Percentiles rank a stretch among this genome's conserved stretches.
Evolutionary conservation across 2,888 invertebrate species (phyloP).

Genomic region (Ophioninae sp.): DNA sequence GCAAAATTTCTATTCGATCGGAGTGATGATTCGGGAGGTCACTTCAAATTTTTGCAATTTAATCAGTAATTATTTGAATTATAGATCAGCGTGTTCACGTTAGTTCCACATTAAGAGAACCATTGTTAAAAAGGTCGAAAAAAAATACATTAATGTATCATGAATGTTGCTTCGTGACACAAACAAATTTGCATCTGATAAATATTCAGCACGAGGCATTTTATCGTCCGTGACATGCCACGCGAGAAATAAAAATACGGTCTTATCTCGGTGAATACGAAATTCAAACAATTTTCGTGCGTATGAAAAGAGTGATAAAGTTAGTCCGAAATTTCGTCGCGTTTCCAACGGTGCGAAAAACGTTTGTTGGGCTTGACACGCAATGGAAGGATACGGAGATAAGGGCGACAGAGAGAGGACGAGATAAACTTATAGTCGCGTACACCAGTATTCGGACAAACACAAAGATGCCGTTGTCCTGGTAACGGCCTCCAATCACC

Average conservation of each 20-base stretch:
- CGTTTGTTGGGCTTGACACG: constrained; percentile 23
- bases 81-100: constrained; percentile 25
- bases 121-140: neutral
- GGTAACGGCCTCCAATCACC: constrained; percentile 71
- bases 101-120: constrained; percentile 5
- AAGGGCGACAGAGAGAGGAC: neutral
- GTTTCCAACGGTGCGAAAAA: constrained; percentile 18
- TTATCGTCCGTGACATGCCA: neutral
- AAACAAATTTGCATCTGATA: neutral
- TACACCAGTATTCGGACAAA: neutral
- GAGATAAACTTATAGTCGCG: constrained; percentile 38
- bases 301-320: constrained; percentile 10
- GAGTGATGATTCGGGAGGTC: no score
- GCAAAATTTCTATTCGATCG: no score
- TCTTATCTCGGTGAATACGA: neutral
- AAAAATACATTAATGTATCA: neutral
- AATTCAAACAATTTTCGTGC: constrained; percentile 11
- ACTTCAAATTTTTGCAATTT: constrained; percentile 2
- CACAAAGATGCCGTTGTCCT: constrained; percentile 67
- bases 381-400: constrained; percentile 15
- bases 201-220: neutral
- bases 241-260: neutral
- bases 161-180: neutral
- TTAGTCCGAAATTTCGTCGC: constrained; percentile 8
- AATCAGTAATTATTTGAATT: constrained; percentile 20